These are phyloP conservation scores for Tribolium castaneum DNA, from an alignment of 1,140 invertebrate genomes.

Conservation along the genomic window DNA sequence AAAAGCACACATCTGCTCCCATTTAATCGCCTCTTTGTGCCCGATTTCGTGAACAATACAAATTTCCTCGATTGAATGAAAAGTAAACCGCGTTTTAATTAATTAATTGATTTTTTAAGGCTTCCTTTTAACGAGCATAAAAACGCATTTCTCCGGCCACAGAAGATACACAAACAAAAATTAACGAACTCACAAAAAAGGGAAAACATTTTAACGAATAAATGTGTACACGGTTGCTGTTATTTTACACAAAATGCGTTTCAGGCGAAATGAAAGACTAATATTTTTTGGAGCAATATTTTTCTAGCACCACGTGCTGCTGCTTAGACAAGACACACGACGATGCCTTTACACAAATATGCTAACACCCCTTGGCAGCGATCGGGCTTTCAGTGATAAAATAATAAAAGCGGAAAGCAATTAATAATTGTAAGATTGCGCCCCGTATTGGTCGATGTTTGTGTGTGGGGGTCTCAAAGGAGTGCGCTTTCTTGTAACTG, in stretches of 20 bases:
- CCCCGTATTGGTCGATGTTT: neutral
- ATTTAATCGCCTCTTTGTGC: constrained; percentile 19
- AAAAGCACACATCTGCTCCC: constrained; percentile 18
- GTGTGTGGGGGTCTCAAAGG: neutral
- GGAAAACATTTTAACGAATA: constrained; percentile 44
- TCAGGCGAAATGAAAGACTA: constrained; percentile 59
- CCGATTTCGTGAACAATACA: constrained; percentile 1
- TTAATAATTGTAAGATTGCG: neutral
- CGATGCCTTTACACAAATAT: constrained; percentile 24
- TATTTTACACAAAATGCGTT: constrained; percentile 59
- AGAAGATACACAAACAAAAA: constrained; percentile 33
- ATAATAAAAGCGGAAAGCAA: neutral
- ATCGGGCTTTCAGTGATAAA: neutral
- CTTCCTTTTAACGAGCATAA: constrained; percentile 30
- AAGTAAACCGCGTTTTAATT: constrained; percentile 28
- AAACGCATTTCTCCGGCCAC: constrained; percentile 29
- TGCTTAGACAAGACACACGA: constrained; percentile 49
- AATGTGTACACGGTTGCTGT: constrained; percentile 49
- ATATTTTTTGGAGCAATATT: constrained; percentile 60
- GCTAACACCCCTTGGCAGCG: constrained; percentile 3
- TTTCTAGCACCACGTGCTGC: constrained; percentile 52
- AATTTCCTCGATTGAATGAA: constrained; percentile 18
- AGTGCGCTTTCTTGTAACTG: constrained; percentile 9
- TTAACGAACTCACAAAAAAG: constrained; percentile 36
- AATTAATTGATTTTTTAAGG: constrained; percentile 36